Conservation (phyloP, 2,888 invertebrate genomes). For the Lacanobia oleracea region DNA sequence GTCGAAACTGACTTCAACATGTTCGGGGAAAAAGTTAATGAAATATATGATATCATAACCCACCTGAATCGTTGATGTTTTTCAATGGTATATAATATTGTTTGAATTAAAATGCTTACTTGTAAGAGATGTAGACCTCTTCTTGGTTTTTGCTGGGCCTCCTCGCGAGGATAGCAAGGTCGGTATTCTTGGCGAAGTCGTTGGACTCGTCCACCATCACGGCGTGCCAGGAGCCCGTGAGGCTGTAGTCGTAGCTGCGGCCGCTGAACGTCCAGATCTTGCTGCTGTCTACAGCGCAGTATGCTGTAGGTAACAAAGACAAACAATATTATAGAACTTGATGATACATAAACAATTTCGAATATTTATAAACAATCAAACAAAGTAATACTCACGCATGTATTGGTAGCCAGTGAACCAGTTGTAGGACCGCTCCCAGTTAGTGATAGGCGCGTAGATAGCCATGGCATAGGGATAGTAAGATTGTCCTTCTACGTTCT, state of each 20-base stretch:
- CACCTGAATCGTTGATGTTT: not conserved
- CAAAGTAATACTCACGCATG: constrained; percentile 87
- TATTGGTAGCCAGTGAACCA: constrained; percentile 82
- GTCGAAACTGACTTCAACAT: not conserved
- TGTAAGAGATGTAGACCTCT: constrained; percentile 85
- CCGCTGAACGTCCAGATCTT: constrained; percentile 92
- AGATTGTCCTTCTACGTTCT: constrained; percentile 56
- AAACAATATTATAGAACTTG: not conserved
- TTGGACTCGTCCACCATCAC: constrained; percentile 87
- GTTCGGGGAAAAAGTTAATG: not conserved
- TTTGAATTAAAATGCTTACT: constrained; percentile 72
- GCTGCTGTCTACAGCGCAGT: constrained; percentile 91
- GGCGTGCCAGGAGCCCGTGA: constrained; percentile 91
- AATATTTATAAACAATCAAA: too few species aligned
- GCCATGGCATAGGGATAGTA: constrained; percentile 35
- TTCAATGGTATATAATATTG: not conserved
- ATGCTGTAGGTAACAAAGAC: constrained; percentile 80
- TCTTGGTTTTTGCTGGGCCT: constrained; percentile 77
- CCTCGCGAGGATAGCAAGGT: constrained; percentile 81
- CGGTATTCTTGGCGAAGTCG: constrained; percentile 65
- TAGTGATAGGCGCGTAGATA: constrained; percentile 83
- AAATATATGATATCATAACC: not conserved
- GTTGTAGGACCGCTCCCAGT: constrained; percentile 70
- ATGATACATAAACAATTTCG: too few species aligned
- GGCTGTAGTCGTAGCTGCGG: constrained; percentile 89